Percentiles rank a stretch among this genome's conserved stretches.
Evolutionary conservation across 2,797 vertebrate genomes (phyloP).

Genomic region (Rhyacichthys aspro): DNA sequence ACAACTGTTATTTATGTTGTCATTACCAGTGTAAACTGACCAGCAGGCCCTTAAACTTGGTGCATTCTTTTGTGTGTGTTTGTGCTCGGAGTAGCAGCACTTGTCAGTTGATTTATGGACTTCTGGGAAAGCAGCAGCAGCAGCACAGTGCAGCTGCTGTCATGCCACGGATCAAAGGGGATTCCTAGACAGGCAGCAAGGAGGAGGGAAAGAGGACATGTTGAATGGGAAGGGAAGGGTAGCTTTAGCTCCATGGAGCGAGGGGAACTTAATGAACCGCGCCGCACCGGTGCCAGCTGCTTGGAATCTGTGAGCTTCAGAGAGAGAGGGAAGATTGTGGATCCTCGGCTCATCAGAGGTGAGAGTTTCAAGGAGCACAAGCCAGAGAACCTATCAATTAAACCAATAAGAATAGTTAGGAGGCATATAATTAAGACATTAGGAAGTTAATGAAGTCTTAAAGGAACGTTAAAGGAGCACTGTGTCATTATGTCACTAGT

Average conservation of each 20-base stretch:
- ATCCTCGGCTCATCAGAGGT: too few relatives aligned
- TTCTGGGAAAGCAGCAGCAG: conserved; percentile 49
- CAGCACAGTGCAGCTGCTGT: conserved; percentile 63
- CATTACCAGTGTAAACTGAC: conserved; percentile 17
- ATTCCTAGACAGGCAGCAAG: conserved; percentile 54
- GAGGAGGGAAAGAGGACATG: conserved; percentile 9
- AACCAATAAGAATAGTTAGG: too few relatives aligned
- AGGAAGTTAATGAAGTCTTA: too few relatives aligned
- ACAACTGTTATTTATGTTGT: too few relatives aligned
- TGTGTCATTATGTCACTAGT: too few relatives aligned
- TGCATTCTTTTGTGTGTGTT: conserved; percentile 19
- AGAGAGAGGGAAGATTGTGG: neutral
- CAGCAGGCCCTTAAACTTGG: neutral
- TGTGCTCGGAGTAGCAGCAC: conserved; percentile 11
- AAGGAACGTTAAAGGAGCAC: too few relatives aligned
- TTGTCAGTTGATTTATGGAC: conserved; percentile 56
- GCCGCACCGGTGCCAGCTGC: conserved; percentile 15
- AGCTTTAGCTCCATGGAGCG: neutral
- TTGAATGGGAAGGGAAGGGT: conserved; percentile 9
- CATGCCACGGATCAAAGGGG: conserved; percentile 64
- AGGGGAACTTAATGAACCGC: conserved; percentile 29
- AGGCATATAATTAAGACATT: too few relatives aligned
- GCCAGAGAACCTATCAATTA: too few relatives aligned
- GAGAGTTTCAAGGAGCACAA: neutral
- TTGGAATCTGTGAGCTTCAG: conserved; percentile 13